Percentiles rank a stretch among this genome's conserved stretches.
These are phyloP conservation scores for Heliocidaris erythrogramma DNA, from an alignment of 35 echinoderm and acorn worm species.

Conservation along the genomic window DNA sequence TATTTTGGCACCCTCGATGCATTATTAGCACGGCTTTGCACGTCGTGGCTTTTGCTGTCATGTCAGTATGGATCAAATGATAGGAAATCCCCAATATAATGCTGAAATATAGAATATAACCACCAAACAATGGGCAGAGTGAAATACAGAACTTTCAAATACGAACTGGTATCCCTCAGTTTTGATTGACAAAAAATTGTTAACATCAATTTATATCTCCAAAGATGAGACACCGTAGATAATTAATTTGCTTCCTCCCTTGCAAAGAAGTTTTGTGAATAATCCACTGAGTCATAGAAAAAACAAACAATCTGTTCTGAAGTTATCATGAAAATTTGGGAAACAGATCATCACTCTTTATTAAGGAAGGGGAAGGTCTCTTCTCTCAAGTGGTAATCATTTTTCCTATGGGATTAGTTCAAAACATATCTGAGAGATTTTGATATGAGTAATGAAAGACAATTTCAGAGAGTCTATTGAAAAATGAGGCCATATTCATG, in stretches of 20 bases:
- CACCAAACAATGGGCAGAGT: background rate
- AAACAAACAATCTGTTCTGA: background rate
- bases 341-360: too few relatives aligned
- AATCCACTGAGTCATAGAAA: background rate
- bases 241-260: background rate
- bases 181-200: background rate
- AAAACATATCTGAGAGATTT: background rate
- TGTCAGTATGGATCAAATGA: background rate
- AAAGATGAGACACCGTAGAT: background rate
- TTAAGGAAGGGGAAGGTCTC: too few relatives aligned
- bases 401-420: too few relatives aligned
- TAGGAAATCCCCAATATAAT: background rate
- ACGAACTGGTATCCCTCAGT: background rate
- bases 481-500: too few relatives aligned
- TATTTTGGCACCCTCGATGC: background rate
- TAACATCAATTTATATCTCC: background rate
- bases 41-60: background rate
- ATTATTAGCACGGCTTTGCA: background rate
- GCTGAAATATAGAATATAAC: background rate
- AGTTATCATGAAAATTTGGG: background rate
- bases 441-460: background rate
- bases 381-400: too few relatives aligned
- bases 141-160: background rate
- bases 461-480: too few relatives aligned
- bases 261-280: background rate